These are phyloP conservation scores for Ammodramus savannarum DNA, from an alignment of 2,113 vertebrate species.

Conservation along the genomic window DNA sequence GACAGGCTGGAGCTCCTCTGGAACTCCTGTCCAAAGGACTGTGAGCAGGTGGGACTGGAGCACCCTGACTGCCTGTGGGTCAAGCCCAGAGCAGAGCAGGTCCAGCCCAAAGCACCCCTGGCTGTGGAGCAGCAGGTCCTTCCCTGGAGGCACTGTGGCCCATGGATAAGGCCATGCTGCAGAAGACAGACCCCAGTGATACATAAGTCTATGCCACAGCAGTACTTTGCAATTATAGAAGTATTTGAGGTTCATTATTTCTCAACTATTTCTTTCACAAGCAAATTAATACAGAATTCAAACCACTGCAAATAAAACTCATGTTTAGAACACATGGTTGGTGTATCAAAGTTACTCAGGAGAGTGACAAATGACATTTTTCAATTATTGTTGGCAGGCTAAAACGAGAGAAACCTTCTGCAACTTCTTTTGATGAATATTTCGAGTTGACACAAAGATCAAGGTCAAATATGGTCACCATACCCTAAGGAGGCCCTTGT, in stretches of 20 bases:
- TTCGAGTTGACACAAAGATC: neutral
- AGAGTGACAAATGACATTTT: neutral
- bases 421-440: neutral
- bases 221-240: neutral
- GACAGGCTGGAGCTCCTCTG: neutral
- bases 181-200: neutral
- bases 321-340: neutral
- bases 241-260: neutral
- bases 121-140: neutral
- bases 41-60: neutral
- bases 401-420: neutral
- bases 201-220: neutral
- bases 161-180: neutral
- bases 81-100: neutral
- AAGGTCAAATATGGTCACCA: neutral
- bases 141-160: neutral
- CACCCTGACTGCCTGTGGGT: neutral
- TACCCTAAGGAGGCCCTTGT: neutral
- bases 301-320: neutral
- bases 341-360: neutral
- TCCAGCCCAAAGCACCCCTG: accelerated
- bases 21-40: neutral
- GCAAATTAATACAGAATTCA: neutral
- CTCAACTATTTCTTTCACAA: neutral
- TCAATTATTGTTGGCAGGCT: neutral